Percentiles rank a stretch among this genome's conserved stretches.
Conservation (phyloP, 2,113 vertebrate species). For the Agapornis roseicollis region DNA sequence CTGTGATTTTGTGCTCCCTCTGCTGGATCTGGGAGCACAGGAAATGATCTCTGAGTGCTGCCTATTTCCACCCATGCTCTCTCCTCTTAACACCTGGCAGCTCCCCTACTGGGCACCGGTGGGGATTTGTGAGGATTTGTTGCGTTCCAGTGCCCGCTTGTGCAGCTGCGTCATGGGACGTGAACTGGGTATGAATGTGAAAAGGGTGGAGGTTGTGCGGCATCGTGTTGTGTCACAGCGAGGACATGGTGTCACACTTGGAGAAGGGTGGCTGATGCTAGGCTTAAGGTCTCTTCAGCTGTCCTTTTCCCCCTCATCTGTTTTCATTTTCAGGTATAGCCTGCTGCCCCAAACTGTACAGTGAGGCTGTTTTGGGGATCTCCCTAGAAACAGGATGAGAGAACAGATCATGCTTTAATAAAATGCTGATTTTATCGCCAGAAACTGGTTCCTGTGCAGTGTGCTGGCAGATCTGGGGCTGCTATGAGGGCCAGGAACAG, state of each 20-base stretch:
- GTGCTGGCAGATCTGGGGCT: background rate
- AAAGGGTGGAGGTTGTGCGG: background rate
- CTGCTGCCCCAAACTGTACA: rapidly evolving
- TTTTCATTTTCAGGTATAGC: background rate
- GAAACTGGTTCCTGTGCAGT: background rate
- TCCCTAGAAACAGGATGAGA: background rate
- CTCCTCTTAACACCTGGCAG: rapidly evolving
- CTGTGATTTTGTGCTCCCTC: background rate
- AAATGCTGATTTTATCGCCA: background rate
- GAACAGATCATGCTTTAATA: background rate
- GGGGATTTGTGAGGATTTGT: rapidly evolving
- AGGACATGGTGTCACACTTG: background rate
- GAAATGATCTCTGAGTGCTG: background rate
- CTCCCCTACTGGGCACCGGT: rapidly evolving
- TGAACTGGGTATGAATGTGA: rapidly evolving
- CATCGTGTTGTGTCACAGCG: rapidly evolving
- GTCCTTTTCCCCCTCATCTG: background rate
- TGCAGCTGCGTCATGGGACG: rapidly evolving
- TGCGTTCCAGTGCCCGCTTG: rapidly evolving
- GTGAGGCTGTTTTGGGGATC: background rate
- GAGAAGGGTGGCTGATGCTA: background rate
- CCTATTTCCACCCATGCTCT: rapidly evolving
- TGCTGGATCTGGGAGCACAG: background rate
- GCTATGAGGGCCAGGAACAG: rapidly evolving
- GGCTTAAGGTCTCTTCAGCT: background rate